phyloP scores from a whole-genome alignment of 2,113 vertebrate genomes.

The Tragelaphus strepsiceros region DNA sequence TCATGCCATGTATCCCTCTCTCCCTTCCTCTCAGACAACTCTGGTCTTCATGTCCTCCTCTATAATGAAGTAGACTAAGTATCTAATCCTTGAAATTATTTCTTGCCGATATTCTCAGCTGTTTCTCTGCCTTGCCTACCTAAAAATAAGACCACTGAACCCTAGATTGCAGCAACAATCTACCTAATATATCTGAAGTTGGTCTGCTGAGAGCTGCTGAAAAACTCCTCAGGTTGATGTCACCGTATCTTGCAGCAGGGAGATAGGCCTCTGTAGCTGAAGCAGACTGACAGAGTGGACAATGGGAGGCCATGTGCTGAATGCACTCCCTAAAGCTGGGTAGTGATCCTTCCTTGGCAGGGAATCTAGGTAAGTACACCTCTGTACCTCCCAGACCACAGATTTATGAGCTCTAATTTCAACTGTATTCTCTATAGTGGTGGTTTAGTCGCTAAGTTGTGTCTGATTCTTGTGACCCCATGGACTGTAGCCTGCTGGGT shows the following conservation, averaged over 20 bases:
- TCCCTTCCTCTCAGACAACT: neutral
- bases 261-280: neutral
- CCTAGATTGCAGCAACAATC: neutral
- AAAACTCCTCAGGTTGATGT: neutral
- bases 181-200: neutral
- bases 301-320: accelerated
- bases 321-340: accelerated
- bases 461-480: too few relatives aligned
- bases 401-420: neutral
- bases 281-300: neutral
- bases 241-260: neutral
- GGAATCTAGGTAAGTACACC: accelerated
- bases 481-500: too few relatives aligned
- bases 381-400: neutral
- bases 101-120: neutral
- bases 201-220: neutral
- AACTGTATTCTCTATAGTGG: neutral
- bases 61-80: neutral
- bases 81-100: neutral
- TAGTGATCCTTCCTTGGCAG: neutral
- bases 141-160: neutral
- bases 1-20: neutral
- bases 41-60: neutral
- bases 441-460: too few relatives aligned
- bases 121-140: neutral